Base-by-base conservation (phyloP, 2,797 vertebrate species). In the Mionectes olivaceus region DNA sequence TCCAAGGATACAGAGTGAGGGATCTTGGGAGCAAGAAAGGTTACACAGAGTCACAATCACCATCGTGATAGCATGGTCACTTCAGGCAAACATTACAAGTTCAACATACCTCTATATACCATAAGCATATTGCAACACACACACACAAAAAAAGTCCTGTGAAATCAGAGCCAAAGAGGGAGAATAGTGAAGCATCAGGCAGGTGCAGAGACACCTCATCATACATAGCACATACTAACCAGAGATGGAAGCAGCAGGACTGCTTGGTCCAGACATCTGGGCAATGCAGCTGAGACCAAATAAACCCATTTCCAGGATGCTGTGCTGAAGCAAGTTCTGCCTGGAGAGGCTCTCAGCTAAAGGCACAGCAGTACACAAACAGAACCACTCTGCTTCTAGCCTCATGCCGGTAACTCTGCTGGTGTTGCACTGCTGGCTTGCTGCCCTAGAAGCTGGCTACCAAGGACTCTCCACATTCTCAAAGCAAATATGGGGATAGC, bases 161-260 rank as follows among this genome's bases (percentile, higher is more conserved):
- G 5, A 28, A 49, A 74, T 39, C 30, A 89, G 24, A 76, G 25
- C 23, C 21, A 14, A 61, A 79, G 81, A 70, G 37, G 44, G 56
- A 83, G 28, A 50, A 2, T 0, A 0, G 61, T 33, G 52, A 67
- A 83, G 63, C 15, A 63, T 9, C 68, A 63, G 33, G n/a, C 22
- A 55, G 25, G 43, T 30, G 28, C 71, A 89, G 64, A 61, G 11
- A 46, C 37, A 41, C 6, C 13, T 21, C 25, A n/a, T 17, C 0
- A 1, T 25, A 70, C 0, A 0, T 19, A 55, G 32, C 32, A 63
- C 55, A 24, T 6, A 9, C 30, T 64, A 64, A 44, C 15, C 41
- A 41, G 74, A 63, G n/a, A 41, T 41, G 33, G 44, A 75, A 63
- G 64, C 64, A n/a, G 43, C 10, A 15, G 27, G 16, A 59, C 14